Evolutionary conservation across 2,797 vertebrate genomes (phyloP), one percentile per base, ranked within the genome.

Genomic region (Florisuga fusca): DNA sequence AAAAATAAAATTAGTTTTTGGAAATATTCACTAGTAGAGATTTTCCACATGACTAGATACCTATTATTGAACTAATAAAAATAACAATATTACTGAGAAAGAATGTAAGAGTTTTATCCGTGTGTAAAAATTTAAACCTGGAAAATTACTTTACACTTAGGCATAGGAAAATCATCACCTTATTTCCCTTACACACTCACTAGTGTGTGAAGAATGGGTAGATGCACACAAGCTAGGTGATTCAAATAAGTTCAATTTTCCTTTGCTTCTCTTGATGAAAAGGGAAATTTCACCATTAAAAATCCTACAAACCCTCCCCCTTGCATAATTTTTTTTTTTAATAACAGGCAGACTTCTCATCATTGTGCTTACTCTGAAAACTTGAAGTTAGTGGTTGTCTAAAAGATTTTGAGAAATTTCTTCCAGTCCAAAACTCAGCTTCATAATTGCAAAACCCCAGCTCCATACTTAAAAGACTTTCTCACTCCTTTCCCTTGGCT

Each of bases 41-140:
- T 90, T 94, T 96, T 95, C 63, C 75, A 84, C 82, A 71, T 91
- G 61, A 78, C 78, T 90, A 80, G 74, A 72, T 66, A 90, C 6
- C 10, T 88, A 79, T 79, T 96, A 94, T n/a, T 93, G 73, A 91
- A 92, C 74, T 87, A 93, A 95, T 77, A 92, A 95, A 95, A 96
- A 84, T n/a, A 91, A 3, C 33, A 75, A 25, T 33, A 10, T 93
- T 94, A 87, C 48, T 86, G 83, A 91, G 64, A 94, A 96, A 90
- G 18, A 87, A 31, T 72, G 46, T 66, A 89, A 91, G 48, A 84
- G 16, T 75, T 84, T 95, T 91, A 76, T 69, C 33, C 68, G 57
- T 69, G 34, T 78, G 34, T 89, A 93, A 91, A 95, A 94, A 84
- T 55, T 62, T 80, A 94, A 92, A 90, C 94, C 26, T 85, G 34